phyloP scores from a whole-genome alignment of 2,113 vertebrate genomes.

The Corvus cornix region DNA sequence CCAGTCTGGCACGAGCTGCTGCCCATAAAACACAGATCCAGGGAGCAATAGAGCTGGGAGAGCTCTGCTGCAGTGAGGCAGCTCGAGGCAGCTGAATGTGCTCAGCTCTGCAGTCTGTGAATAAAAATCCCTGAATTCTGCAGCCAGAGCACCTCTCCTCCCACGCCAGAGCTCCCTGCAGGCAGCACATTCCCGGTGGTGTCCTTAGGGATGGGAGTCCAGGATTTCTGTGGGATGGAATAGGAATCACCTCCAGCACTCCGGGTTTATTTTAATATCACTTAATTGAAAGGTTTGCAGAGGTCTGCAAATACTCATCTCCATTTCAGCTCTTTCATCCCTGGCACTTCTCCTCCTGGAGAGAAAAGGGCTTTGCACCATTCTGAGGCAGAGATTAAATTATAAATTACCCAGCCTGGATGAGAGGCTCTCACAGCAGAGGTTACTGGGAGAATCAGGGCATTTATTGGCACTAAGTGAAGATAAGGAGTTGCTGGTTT shows the following conservation, averaged over 20 bases:
- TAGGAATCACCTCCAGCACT: not conserved
- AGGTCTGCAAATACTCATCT: not conserved
- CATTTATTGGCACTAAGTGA: not conserved
- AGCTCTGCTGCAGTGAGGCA: constrained; percentile 6
- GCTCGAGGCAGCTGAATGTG: not conserved
- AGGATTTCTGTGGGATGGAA: not conserved
- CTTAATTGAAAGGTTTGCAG: not conserved
- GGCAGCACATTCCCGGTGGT: not conserved
- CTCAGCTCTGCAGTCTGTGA: constrained; percentile 17
- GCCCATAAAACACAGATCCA: not conserved
- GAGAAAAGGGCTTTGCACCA: not conserved
- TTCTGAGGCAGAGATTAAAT: not conserved
- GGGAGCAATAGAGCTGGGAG: not conserved
- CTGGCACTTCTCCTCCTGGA: not conserved
- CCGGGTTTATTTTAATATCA: not conserved
- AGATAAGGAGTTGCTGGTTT: not conserved
- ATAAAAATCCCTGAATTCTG: not conserved
- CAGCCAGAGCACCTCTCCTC: not conserved
- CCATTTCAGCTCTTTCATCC: not conserved
- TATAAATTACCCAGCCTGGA: not conserved
- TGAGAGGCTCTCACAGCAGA: not conserved
- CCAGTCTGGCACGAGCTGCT: not conserved
- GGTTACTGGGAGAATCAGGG: not conserved
- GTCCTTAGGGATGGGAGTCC: not conserved
- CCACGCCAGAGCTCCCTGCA: not conserved